Conservation (phyloP, 2,888 invertebrate genomes). For the Neoascia interrupta region DNA sequence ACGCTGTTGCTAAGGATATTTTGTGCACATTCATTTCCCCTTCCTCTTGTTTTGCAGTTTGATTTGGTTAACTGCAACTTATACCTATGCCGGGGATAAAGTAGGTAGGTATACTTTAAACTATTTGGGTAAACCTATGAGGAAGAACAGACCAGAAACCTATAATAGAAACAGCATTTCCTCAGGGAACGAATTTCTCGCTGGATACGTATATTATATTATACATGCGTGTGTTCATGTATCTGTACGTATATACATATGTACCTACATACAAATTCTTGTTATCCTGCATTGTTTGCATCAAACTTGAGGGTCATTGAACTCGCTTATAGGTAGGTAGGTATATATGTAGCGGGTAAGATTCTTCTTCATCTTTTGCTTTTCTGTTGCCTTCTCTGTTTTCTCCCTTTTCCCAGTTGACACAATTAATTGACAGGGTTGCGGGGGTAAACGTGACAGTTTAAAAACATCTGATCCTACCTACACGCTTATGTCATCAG, state of each 20-base stretch:
- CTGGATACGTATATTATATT: too few species aligned
- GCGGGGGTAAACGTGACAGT: not conserved
- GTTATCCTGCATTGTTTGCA: conserved; percentile 27
- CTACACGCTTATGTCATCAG: not conserved
- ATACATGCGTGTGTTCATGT: too few species aligned
- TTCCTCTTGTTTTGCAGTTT: conserved; percentile 38
- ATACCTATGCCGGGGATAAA: conserved; percentile 18
- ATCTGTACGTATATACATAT: too few species aligned
- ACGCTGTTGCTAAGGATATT: conserved; percentile 11
- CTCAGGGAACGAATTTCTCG: not conserved
- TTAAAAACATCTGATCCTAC: conserved; percentile 17
- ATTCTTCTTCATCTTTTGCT: conserved; percentile 15
- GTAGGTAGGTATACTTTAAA: conserved; percentile 36
- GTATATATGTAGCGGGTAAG: not conserved
- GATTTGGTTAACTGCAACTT: conserved; percentile 31
- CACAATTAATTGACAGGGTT: conserved; percentile 35
- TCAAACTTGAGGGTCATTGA: conserved; percentile 49
- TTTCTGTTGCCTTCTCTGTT: conserved; percentile 9
- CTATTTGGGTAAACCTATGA: too few species aligned
- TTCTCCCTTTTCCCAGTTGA: conserved; percentile 20
- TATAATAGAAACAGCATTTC: conserved; percentile 7
- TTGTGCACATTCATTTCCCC: conserved; percentile 8
- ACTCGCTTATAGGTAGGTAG: too few species aligned
- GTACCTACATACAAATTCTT: conserved; percentile 6
- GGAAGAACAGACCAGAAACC: too few species aligned